Base-by-base conservation (phyloP, 1,140 invertebrate genomes). In the Drosophila pandora region DNA sequence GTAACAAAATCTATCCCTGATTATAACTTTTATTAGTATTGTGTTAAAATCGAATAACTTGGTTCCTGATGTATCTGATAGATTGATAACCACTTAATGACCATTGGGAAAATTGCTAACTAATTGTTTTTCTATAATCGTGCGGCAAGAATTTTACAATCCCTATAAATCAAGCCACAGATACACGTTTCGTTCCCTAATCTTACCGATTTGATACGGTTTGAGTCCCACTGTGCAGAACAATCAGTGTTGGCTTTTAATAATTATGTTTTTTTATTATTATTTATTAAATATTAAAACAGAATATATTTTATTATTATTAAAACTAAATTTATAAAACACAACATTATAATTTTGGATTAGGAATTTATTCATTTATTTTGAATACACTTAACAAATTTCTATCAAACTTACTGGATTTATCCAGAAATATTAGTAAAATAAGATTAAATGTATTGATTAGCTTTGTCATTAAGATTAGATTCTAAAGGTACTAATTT, bases 61-160 rank as follows among this genome's bases (percentile, higher is more conserved):
- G 2, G 28, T n/a, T 7, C 13, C n/a, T n/a, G 8, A 59, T 50
- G 12, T 23, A 25, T 30, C 6, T 34, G 17, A 4, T 47, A 13
- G 13, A 13, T 9, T 32, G 37, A 45, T 73, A 52, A 13, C 30
- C 43, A 72, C 52, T 72, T 37, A 48, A 39, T 50, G 47, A 43
- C 30, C 21, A 65, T 48, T 58, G 30, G 2, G 32, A 22, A 34
- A 74, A 74, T 74, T 48, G 52, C 28, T 17, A 50, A 53, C n/a
- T 74, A 52, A 74, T 74, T 53, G 52, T 32, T 32, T 32, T 34
- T 28, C 59, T 23, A 10, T 53, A 53, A 63, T 74, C 39, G 39
- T 56, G 41, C 13, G 21, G 7, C 23, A 23, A 0, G 10, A 23
- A 25, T 43, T 50, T 59, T 59, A 59, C 7, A 21, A 56, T 56